A percentile compares a stretch with the other conserved stretches of the same genome.
These are phyloP conservation scores for Piaya cayana DNA, from an alignment of 2,113 vertebrate species.

Conservation along the genomic window DNA sequence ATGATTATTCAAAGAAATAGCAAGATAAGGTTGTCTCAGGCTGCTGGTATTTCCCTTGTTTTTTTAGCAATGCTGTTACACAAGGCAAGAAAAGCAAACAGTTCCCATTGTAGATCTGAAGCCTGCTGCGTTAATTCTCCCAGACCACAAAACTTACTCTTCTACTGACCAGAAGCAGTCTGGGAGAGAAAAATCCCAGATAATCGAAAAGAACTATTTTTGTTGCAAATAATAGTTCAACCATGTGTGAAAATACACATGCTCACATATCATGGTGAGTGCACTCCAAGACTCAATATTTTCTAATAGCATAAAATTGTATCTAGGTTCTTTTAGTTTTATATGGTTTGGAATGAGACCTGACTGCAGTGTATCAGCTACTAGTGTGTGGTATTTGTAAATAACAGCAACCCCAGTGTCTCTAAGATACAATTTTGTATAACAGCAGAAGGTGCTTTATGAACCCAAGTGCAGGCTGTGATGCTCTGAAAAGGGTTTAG, in stretches of 20 bases:
- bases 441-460: background rate
- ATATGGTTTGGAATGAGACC: background rate
- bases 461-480: background rate
- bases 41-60: background rate
- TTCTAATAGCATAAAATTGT: background rate
- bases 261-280: accelerated
- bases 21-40: background rate
- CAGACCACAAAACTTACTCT: background rate
- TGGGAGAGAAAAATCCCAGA: background rate
- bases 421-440: background rate
- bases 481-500: background rate
- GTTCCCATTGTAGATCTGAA: background rate
- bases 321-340: background rate
- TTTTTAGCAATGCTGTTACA: background rate
- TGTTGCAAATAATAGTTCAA: background rate
- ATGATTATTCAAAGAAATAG: background rate
- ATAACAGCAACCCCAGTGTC: background rate
- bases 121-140: background rate
- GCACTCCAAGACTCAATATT: background rate
- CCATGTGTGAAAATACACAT: background rate
- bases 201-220: background rate
- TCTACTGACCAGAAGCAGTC: background rate
- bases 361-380: background rate
- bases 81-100: background rate
- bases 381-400: background rate